Conservation (phyloP, 2,888 invertebrate species). For the Acrobasis consociella region DNA sequence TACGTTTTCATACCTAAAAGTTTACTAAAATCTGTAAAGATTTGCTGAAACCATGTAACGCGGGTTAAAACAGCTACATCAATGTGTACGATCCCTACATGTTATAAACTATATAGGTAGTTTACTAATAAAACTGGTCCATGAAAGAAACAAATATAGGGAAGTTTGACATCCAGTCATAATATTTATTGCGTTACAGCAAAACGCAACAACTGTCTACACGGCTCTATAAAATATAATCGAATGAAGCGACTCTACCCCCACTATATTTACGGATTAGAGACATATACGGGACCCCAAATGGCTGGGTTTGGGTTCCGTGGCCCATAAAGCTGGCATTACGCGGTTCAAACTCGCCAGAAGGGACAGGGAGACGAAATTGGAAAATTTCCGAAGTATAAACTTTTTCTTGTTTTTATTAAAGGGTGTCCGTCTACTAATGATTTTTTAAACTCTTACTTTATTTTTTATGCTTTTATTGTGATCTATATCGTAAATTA, state of each 20-base stretch:
- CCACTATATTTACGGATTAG: constrained; percentile 68
- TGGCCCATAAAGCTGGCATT: constrained; percentile 70
- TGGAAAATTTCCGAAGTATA: constrained; percentile 32
- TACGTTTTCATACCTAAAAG: no score
- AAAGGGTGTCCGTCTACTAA: neutral
- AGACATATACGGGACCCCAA: constrained; percentile 60
- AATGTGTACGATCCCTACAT: no score
- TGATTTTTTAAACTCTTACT: neutral
- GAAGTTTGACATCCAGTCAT: neutral
- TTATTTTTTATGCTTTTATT: neutral
- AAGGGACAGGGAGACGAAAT: constrained; percentile 37
- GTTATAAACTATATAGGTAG: neutral
- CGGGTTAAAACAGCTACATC: no score
- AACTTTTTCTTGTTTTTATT: constrained; percentile 23
- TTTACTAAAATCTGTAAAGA: no score
- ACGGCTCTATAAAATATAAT: constrained; percentile 32
- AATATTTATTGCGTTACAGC: constrained; percentile 4
- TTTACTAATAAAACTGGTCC: neutral
- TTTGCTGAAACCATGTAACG: no score
- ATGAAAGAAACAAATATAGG: neutral
- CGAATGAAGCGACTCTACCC: constrained; percentile 35
- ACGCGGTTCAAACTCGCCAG: constrained; percentile 46
- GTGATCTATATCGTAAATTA: no score
- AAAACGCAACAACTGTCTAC: constrained; percentile 9
- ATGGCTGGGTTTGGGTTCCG: constrained; percentile 57